Conservation (phyloP, 2,797 vertebrate genomes). For the Gallinago stenura region DNA sequence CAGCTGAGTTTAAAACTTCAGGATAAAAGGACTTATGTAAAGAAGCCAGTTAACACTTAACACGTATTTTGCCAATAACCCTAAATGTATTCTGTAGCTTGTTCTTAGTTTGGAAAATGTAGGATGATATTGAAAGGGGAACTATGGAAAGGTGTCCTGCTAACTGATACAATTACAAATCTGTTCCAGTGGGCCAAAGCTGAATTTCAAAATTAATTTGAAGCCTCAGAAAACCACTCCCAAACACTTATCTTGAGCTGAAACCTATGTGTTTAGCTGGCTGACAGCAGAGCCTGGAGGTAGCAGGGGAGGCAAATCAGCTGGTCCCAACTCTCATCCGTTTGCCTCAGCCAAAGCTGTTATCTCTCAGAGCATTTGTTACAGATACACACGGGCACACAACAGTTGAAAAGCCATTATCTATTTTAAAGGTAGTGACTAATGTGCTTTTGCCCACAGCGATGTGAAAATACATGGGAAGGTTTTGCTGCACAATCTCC, state of each 20-base stretch:
- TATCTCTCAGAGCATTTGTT: not conserved
- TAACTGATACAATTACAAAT: not conserved
- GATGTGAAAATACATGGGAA: not conserved
- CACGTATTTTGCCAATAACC: not conserved
- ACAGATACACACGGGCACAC: not conserved
- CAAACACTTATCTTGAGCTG: not conserved
- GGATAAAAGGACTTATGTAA: not conserved
- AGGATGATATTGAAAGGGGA: not conserved
- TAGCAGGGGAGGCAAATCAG: not conserved
- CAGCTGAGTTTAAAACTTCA: not conserved
- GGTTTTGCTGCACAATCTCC: not conserved
- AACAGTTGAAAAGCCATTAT: slow-evolving; percentile 23
- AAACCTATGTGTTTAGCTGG: accelerated
- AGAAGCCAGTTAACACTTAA: not conserved
- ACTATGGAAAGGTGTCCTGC: not conserved
- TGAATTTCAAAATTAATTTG: not conserved
- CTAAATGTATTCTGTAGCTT: not conserved
- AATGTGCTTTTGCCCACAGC: slow-evolving; percentile 20
- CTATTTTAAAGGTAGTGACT: not conserved
- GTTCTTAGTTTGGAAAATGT: not conserved
- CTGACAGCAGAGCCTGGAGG: not conserved
- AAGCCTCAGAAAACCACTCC: not conserved
- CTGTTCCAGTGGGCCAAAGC: not conserved
- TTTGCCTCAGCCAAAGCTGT: not conserved
- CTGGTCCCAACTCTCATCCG: not conserved